Base-by-base conservation (phyloP, 2,888 invertebrate species). In the Tridacna gigas region DNA sequence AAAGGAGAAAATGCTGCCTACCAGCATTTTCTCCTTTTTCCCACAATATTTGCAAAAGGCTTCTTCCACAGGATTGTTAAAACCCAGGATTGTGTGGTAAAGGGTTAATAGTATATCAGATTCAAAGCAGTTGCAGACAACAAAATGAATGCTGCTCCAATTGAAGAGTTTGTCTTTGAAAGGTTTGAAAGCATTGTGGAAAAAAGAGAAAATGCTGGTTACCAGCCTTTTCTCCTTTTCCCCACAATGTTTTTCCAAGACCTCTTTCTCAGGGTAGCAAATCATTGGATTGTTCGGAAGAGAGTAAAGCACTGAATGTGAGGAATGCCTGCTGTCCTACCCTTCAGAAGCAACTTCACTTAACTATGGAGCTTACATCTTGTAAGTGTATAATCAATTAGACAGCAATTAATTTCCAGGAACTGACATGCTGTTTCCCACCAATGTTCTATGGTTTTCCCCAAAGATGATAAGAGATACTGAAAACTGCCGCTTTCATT, bases 331-430 rank as follows among this genome's bases (percentile, higher is more conserved):
- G 56, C 37, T 56, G 1, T 56, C 5, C 56, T 20, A 56, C 15
- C 15, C 1, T 11, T 20, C 56, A 5, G 56, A 56, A 20, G 56
- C 20, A 56, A 56, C 56, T 15, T 56, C 20, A 56, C 56, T 56
- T 3, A 15, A 37, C 37, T 37, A 37, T 66, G 37, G 12, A 47
- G 37, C 71, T 15, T 22, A 18, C 26, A 71, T 71, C 37, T 45
- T 71, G 51, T 71, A 22, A 71, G 71, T 51, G 51, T 48, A 51
- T 71, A 71, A 71, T 71, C 5, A 71, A 45, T 71, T 71, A 71
- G 51, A 25, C 71, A 71, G 71, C 71, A 22, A 71, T 71, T 71
- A 71, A 71, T 71, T 47, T 48, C 15, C 51, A 13, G 71, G 51
- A 48, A 71, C 51, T 71, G 71, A 71, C 71, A 51, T 71, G 51